Conservation (phyloP, 30 jellyfish, hydroid and myxozoan genomes). For the Euphysa ruthae region DNA sequence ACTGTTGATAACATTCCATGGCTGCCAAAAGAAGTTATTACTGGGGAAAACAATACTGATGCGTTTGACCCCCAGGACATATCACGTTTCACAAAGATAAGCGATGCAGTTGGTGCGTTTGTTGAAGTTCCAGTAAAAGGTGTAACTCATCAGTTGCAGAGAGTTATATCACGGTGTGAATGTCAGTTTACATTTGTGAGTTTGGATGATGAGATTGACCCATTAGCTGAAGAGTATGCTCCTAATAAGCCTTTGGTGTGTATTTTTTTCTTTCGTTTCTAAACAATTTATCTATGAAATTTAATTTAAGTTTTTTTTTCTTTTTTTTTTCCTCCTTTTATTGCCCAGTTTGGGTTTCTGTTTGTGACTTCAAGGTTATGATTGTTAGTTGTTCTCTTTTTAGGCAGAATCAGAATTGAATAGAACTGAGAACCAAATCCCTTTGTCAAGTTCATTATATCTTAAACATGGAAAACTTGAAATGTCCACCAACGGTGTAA, state of each 20-base stretch:
- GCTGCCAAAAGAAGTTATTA: constrained; percentile 52
- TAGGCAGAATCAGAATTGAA: too few relatives aligned
- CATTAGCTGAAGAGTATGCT: constrained; percentile 82
- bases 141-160: constrained; percentile 59
- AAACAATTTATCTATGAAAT: background rate
- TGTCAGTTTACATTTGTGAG: constrained; percentile 81
- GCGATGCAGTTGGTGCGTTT: constrained; percentile 77
- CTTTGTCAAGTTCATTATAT: constrained; percentile 11
- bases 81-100: constrained; percentile 51
- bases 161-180: constrained; percentile 76
- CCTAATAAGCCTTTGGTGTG: constrained; percentile 36
- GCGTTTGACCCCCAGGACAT: constrained; percentile 32
- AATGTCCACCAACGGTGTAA: constrained; percentile 81
- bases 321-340: too few relatives aligned
- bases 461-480: constrained; percentile 56
- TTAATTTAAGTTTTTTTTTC: too few relatives aligned
- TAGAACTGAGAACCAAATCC: background rate
- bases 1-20: constrained; percentile 83
- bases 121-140: constrained; percentile 68
- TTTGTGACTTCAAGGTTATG: too few relatives aligned
- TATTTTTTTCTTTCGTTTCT: background rate
- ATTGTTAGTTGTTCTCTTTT: too few relatives aligned
- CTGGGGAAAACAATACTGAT: constrained; percentile 34
- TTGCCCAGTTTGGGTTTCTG: too few relatives aligned
- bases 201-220: constrained; percentile 91